Conservation (phyloP, 92 coral and sea anemone species). For the Bergia sp. region DNA sequence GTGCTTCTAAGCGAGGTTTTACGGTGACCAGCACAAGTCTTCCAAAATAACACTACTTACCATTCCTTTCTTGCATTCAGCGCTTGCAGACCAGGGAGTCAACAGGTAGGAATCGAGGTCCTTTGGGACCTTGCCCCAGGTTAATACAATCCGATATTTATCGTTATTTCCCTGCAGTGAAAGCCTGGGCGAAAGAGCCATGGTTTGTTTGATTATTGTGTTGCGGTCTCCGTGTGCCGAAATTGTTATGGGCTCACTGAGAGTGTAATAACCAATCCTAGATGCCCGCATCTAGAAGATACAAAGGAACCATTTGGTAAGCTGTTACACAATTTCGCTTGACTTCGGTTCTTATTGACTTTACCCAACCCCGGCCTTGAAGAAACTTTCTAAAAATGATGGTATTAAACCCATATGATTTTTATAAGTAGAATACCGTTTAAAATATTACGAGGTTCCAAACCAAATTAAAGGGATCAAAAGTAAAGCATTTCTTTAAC, state of each 20-base stretch:
- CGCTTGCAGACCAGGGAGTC: slow-evolving; percentile 67
- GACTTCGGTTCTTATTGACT: not conserved
- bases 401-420: too few species aligned
- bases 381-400: too few species aligned
- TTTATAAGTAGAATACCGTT: too few species aligned
- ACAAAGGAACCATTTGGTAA: not conserved
- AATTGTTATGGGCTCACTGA: slow-evolving; percentile 69
- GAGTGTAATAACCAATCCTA: slow-evolving; percentile 75
- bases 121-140: slow-evolving; percentile 78
- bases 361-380: too few species aligned
- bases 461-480: too few species aligned
- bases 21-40: not conserved
- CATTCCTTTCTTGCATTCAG: slow-evolving; percentile 70
- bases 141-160: slow-evolving; percentile 73
- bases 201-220: slow-evolving; percentile 62
- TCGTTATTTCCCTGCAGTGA: slow-evolving; percentile 77
- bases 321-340: not conserved
- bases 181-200: slow-evolving; percentile 81
- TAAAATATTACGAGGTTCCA: too few species aligned
- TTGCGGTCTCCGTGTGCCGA: slow-evolving; percentile 49
- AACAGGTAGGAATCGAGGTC: slow-evolving; percentile 78
- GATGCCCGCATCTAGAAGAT: slow-evolving; percentile 69
- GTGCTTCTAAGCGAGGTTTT: not conserved
- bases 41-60: slow-evolving; percentile 37
- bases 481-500: too few species aligned